phyloP scores from a whole-genome alignment of 1,140 invertebrate species.

The Drosophila nigrodunni region DNA sequence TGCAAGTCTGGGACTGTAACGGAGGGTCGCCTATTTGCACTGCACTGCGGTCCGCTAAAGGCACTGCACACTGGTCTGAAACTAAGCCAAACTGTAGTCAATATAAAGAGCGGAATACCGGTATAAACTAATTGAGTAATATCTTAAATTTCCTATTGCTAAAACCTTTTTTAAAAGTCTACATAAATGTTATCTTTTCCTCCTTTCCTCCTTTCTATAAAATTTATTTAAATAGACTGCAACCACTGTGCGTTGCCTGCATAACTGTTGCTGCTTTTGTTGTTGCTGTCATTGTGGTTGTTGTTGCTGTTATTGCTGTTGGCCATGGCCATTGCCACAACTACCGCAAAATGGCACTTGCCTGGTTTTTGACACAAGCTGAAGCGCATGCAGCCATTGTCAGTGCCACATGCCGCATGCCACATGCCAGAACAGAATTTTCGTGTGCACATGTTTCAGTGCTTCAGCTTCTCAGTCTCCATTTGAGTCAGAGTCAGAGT shows the following conservation, averaged over 20 bases:
- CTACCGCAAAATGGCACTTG: constrained; percentile 75
- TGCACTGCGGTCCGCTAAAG: constrained; percentile 32
- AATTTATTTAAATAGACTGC: too few relatives aligned
- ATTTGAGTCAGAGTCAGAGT: too few relatives aligned
- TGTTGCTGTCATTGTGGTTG: constrained; percentile 5
- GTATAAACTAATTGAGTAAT: constrained; percentile 1
- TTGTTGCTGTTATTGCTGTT: constrained; percentile 15
- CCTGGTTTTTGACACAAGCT: constrained; percentile 72
- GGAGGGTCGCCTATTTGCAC: constrained; percentile 14
- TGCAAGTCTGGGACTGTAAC: background rate
- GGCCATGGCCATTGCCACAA: constrained; percentile 60
- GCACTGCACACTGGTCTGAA: constrained; percentile 31
- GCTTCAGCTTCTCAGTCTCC: background rate
- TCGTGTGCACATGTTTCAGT: constrained; percentile 42
- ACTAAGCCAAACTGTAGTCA: constrained; percentile 2
- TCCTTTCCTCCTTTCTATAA: too few relatives aligned
- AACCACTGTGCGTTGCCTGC: constrained; percentile 31
- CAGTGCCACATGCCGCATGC: constrained; percentile 49
- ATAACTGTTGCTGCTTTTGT: constrained; percentile 62
- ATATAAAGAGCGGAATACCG: constrained; percentile 14
- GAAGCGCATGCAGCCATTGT: constrained; percentile 41
- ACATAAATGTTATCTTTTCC: too few relatives aligned
- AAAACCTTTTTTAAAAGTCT: too few relatives aligned
- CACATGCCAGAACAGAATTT: constrained; percentile 55
- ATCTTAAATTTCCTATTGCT: too few relatives aligned